Evolutionary conservation across 2,113 vertebrate species (phyloP).

Genomic region (Nesoenas mayeri): DNA sequence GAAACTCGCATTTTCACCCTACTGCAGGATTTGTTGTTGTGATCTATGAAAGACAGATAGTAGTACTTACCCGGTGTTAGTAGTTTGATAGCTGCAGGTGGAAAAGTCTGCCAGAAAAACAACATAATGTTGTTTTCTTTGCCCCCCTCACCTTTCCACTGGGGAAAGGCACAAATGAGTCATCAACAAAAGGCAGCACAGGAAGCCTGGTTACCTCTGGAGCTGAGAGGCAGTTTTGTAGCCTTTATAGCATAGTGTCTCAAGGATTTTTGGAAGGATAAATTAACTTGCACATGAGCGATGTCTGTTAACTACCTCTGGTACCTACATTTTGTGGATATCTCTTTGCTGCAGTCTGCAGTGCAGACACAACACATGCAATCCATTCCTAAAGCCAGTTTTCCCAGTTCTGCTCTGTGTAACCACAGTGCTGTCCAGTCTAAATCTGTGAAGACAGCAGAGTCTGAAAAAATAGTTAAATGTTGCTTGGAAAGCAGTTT

Average conservation of each 20-base stretch:
- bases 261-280: background rate
- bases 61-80: no score
- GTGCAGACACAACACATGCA: background rate
- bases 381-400: background rate
- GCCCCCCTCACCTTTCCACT: background rate
- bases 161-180: background rate
- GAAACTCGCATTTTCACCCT: background rate
- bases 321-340: background rate
- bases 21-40: accelerated
- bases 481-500: background rate
- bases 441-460: background rate
- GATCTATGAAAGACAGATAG: background rate
- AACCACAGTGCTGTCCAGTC: background rate
- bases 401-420: background rate
- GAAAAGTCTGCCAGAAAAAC: background rate
- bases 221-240: background rate
- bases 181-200: background rate
- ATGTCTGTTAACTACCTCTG: background rate
- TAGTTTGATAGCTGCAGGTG: background rate
- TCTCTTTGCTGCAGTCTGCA: background rate
- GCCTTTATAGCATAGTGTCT: background rate
- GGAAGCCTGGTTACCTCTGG: background rate
- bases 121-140: background rate
- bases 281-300: background rate
- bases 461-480: background rate